Evolutionary conservation across 1,140 invertebrate genomes (phyloP), one percentile per base, ranked within the genome.

Genomic region (Sinonovacula constricta): DNA sequence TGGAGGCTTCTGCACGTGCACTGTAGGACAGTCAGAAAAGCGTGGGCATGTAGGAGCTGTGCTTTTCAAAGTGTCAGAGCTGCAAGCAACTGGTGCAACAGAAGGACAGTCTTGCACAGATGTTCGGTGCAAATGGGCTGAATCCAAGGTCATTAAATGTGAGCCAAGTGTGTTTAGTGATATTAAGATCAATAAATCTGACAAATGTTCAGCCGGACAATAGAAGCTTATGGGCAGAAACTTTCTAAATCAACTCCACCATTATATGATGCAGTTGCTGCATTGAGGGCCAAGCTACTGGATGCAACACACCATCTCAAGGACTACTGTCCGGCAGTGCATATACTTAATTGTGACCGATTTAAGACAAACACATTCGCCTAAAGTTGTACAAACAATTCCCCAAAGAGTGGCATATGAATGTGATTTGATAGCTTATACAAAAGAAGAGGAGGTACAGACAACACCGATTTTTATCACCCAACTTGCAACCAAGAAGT

Each of bases 61-160:
- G n/a, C n/a, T n/a, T n/a, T n/a, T n/a, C n/a, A n/a, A n/a, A n/a
- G n/a, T n/a, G n/a, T n/a, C n/a, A n/a, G n/a, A n/a, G 2, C 26
- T 59, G 18, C 56, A 59, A 28, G 56, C 56, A 22, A 59, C 56
- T 26, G 56, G 56, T 3, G 56, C 56, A 59, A 59, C 26, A 26
- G 56, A 59, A 59, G 56, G 56, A 59, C 56, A n/a, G 15, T 59
- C 56, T 30, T 59, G 56, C 26, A 59, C 56, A 22, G 56, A 59
- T 59, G 26, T 59, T 28, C 56, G 1, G 22, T 59, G 56, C 26
- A 22, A n/a, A 22, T 59, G 56, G 56, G 15, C 56, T 26, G 56
- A 59, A 15, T 28, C 56, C 3, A 59, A 59, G 26, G 3, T 28
- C 15, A 2, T n/a, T 59, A 24, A 3, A 59, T 22, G n/a, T 26